Percentiles rank a stretch among this genome's conserved stretches.
Conservation (phyloP, 2,797 vertebrate species). For the Anas bahamensis region DNA sequence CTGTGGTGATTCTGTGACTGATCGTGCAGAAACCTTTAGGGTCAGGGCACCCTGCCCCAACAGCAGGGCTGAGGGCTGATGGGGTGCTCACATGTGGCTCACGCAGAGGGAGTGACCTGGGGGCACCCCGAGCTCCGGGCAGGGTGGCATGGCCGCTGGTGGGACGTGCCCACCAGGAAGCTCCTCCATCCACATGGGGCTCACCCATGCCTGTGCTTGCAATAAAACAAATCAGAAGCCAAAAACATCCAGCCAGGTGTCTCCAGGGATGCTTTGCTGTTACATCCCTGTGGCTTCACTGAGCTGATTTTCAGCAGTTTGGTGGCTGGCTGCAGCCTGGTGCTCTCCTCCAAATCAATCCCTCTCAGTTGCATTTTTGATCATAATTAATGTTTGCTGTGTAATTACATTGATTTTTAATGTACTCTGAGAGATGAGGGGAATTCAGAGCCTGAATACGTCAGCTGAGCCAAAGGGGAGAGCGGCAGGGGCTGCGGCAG, state of each 20-base stretch:
- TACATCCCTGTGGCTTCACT: background rate
- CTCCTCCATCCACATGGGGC: background rate
- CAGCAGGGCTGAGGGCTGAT: too few species aligned
- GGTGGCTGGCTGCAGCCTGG: conserved; percentile 11
- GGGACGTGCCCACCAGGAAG: background rate
- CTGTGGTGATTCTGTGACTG: background rate
- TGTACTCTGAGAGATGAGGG: conserved; percentile 27
- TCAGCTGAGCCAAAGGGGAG: background rate
- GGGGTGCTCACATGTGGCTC: too few species aligned
- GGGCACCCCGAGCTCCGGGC: too few species aligned
- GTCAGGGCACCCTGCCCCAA: too few species aligned
- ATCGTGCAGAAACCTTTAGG: background rate
- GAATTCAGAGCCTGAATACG: conserved; percentile 11
- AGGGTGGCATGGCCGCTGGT: too few species aligned
- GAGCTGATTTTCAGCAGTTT: background rate
- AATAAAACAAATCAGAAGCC: background rate
- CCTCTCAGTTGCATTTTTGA: conserved; percentile 51
- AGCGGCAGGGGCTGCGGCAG: background rate
- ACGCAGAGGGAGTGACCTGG: too few species aligned
- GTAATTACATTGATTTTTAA: conserved; percentile 73
- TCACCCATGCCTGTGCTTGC: background rate
- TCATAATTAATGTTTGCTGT: conserved; percentile 72
- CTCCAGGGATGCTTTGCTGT: background rate
- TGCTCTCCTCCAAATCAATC: conserved; percentile 49
- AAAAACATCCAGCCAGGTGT: background rate